phyloP scores from a whole-genome alignment of 2,888 invertebrate species.

The Scrobipalpa atriplicella region DNA sequence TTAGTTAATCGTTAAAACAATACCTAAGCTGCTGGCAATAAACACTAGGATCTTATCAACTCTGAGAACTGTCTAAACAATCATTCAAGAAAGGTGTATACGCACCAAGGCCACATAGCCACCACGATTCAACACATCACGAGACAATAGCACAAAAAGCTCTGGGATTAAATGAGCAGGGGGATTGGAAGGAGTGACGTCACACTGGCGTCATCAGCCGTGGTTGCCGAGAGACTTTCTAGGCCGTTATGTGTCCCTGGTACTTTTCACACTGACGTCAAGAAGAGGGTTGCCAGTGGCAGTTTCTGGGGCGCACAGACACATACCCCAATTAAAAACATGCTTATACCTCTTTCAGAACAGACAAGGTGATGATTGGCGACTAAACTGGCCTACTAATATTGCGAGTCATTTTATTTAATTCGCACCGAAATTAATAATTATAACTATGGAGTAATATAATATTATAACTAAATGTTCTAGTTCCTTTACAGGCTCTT shows the following conservation, averaged over 20 bases:
- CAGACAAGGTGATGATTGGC: no score
- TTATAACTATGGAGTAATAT: no score
- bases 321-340: no score
- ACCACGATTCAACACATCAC: slow-evolving; percentile 22
- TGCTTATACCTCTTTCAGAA: no score
- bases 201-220: slow-evolving; percentile 33
- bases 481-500: no score
- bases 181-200: slow-evolving; percentile 25
- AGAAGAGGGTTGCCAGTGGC: neutral
- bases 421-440: no score
- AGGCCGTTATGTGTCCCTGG: slow-evolving; percentile 1
- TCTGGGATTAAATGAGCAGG: slow-evolving; percentile 30
- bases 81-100: slow-evolving; percentile 28
- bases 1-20: neutral
- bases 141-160: slow-evolving; percentile 39
- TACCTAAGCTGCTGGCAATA: neutral
- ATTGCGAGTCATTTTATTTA: no score
- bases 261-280: slow-evolving; percentile 11
- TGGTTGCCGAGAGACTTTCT: neutral
- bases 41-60: slow-evolving; percentile 24
- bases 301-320: neutral
- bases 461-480: no score
- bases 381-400: no score
- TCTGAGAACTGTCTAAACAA: slow-evolving; percentile 25
- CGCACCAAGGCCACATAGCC: slow-evolving; percentile 36